Percentiles rank a stretch among this genome's conserved stretches.
Conservation (phyloP, 2,888 invertebrate species). For the Meteorus cinctellus region DNA sequence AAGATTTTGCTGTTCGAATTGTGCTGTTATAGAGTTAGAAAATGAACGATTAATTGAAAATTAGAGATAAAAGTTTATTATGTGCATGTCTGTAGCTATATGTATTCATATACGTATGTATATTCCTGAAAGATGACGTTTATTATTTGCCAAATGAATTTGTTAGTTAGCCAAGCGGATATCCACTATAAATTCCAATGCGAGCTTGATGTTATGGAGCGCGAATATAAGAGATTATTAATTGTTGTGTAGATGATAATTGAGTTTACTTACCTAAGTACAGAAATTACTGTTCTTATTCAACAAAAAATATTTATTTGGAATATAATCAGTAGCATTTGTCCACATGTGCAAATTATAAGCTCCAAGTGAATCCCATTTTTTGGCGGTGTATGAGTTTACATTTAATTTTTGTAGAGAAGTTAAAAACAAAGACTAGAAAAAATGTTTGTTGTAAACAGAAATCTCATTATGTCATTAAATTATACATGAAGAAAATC, state of each 20-base stretch:
- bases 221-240: neutral
- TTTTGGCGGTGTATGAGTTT: constrained; percentile 6
- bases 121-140: neutral
- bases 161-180: constrained; percentile 19
- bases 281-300: constrained; percentile 36
- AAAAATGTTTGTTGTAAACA: neutral
- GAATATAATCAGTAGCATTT: neutral
- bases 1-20: constrained; percentile 21
- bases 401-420: neutral
- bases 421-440: neutral
- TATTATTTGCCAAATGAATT: constrained; percentile 14
- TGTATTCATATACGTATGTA: neutral
- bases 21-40: neutral
- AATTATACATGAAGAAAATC: constrained; percentile 5
- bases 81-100: neutral
- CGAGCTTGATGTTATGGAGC: neutral
- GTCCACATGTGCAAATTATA: constrained; percentile 9
- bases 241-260: constrained; percentile 40
- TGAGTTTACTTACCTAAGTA: constrained; percentile 54
- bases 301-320: constrained; percentile 15
- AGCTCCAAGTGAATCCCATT: constrained; percentile 17
- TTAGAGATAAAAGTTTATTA: neutral
- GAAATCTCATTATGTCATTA: constrained; percentile 17
- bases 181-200: neutral
- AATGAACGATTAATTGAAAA: neutral